Conservation (phyloP, 2,888 invertebrate species). For the Drosophila paramelanica region DNA sequence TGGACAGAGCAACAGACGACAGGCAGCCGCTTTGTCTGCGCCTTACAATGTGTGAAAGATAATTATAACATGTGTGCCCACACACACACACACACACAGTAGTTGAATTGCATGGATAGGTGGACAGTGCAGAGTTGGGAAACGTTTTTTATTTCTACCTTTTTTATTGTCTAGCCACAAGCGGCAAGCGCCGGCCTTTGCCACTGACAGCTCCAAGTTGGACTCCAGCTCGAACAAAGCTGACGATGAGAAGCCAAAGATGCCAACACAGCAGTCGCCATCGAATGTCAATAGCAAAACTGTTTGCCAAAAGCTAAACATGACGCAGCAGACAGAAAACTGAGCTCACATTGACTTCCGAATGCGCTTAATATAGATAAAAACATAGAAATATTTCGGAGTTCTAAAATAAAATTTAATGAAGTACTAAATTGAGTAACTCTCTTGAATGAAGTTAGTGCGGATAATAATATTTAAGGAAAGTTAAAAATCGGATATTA, state of each 20-base stretch:
- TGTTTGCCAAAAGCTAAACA: conserved; percentile 65
- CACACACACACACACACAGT: conserved; percentile 33
- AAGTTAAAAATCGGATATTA: too few species aligned
- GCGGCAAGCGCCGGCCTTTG: conserved; percentile 52
- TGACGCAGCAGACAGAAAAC: conserved; percentile 9
- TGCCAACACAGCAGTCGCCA: conserved; percentile 64
- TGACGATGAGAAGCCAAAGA: conserved; percentile 41
- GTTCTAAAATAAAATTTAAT: too few species aligned
- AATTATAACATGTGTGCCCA: conserved; percentile 70
- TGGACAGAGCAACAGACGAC: conserved; percentile 40
- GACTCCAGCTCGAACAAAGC: conserved; percentile 29
- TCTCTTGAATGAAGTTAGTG: too few species aligned
- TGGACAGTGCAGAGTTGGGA: conserved; percentile 10
- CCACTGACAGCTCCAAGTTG: conserved; percentile 62
- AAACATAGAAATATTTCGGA: not conserved
- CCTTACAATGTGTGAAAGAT: conserved; percentile 70
- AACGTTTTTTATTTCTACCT: conserved; percentile 1
- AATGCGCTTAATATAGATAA: conserved; percentile 4
- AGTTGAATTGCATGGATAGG: conserved; percentile 11
- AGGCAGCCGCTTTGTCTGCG: conserved; percentile 62
- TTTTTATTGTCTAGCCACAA: conserved; percentile 50
- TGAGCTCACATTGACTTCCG: conserved; percentile 8
- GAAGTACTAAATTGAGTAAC: too few species aligned
- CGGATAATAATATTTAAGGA: too few species aligned
- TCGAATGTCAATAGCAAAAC: conserved; percentile 69